These are phyloP conservation scores for Ceryle rudis DNA, from an alignment of 2,797 vertebrate genomes.

Conservation along the genomic window DNA sequence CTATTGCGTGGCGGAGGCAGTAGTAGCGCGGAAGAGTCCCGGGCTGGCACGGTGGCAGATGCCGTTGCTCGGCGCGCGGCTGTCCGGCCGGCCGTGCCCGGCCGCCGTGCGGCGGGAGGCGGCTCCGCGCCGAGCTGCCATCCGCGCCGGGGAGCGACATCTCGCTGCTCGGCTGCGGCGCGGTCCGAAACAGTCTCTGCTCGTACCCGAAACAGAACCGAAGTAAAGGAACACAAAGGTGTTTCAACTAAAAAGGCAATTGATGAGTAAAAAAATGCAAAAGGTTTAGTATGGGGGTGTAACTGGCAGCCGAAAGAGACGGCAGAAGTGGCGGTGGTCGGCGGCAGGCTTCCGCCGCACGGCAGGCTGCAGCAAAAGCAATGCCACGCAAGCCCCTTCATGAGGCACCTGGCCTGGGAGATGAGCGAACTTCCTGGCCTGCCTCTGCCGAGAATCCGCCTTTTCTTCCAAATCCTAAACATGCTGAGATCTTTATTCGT, in stretches of 20 bases:
- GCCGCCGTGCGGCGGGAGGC: background rate
- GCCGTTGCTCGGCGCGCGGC: background rate
- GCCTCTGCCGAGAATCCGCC: background rate
- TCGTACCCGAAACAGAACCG: background rate
- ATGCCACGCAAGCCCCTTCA: background rate
- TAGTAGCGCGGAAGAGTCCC: fast-evolving
- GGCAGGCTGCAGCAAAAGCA: background rate
- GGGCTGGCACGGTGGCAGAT: background rate
- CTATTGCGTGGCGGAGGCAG: background rate
- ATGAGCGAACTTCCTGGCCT: background rate
- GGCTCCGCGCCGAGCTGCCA: background rate
- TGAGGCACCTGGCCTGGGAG: background rate
- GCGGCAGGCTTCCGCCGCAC: background rate
- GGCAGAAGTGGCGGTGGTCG: background rate
- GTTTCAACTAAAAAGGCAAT: background rate
- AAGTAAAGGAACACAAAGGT: background rate
- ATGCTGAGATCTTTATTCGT: background rate
- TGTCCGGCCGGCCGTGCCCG: background rate
- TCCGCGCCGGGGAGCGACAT: background rate
- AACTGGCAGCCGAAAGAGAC: background rate
- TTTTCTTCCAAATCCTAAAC: background rate
- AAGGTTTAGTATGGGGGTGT: background rate
- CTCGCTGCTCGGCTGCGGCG: background rate
- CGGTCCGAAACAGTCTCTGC: background rate
- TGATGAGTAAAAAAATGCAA: background rate